Evolutionary conservation across 2,797 vertebrate genomes (phyloP).

Genomic region (Enteromius viviparus): DNA sequence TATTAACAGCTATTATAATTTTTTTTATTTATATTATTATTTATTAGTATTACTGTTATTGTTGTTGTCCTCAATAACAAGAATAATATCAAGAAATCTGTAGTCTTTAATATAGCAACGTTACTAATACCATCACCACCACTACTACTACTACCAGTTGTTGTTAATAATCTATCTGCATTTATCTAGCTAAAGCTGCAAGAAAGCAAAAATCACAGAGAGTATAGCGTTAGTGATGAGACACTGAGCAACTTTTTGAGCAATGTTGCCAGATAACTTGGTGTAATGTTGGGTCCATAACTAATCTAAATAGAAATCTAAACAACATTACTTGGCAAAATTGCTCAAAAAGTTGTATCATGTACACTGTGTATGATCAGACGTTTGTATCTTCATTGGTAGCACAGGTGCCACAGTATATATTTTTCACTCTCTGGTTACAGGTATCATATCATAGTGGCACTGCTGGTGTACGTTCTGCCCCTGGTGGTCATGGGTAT

Average conservation of each 20-base stretch:
- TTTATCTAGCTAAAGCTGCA: no score
- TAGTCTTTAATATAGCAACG: neutral
- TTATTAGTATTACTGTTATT: neutral
- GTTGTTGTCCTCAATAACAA: neutral
- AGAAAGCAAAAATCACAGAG: neutral
- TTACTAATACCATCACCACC: neutral
- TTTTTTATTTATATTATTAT: neutral
- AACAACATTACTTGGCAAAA: no score
- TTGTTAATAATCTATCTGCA: neutral
- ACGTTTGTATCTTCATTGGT: neutral
- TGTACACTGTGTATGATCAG: no score
- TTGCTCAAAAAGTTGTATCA: no score
- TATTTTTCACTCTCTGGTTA: neutral
- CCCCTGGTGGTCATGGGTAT: conserved; percentile 94
- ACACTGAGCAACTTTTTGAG: no score
- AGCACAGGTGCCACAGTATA: neutral
- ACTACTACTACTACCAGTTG: neutral
- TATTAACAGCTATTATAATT: neutral
- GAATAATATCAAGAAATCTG: neutral
- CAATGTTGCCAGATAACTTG: no score
- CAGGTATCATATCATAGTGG: conserved; percentile 94
- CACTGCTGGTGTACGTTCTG: conserved; percentile 88
- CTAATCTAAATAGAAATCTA: no score
- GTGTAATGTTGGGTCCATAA: no score
- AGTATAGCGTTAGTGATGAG: no score